Conservation (phyloP, 2,113 vertebrate species). For the Uria lomvia region DNA sequence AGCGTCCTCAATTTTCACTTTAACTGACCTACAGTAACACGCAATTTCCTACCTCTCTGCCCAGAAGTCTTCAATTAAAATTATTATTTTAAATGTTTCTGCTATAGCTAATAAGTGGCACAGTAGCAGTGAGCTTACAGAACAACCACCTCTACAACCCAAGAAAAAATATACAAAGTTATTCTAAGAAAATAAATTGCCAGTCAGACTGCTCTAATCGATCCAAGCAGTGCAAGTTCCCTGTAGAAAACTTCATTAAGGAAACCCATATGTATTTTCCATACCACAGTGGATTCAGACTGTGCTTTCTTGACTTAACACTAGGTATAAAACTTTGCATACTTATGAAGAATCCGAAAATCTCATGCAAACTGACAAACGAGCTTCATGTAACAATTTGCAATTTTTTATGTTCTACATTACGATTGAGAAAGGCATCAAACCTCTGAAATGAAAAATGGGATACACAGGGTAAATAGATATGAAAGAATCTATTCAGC, state of each 20-base stretch:
- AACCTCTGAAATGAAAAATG: not conserved
- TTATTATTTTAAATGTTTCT: not conserved
- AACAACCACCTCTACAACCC: not conserved
- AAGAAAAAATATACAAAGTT: not conserved
- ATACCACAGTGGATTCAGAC: not conserved
- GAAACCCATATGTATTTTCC: accelerated
- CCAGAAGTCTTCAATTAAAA: not conserved
- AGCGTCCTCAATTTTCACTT: not conserved
- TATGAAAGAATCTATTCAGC: not conserved
- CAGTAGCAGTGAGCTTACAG: not conserved
- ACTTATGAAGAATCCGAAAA: not conserved
- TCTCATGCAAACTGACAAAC: not conserved
- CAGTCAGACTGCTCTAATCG: not conserved
- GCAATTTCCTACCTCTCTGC: not conserved
- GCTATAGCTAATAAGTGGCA: not conserved
- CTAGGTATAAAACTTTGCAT: not conserved
- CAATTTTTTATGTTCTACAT: not conserved
- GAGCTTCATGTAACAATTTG: not conserved
- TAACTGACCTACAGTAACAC: not conserved
- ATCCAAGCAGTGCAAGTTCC: not conserved
- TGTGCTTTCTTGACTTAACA: not conserved
- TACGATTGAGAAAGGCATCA: not conserved
- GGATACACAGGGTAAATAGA: not conserved
- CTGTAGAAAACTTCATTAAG: not conserved
- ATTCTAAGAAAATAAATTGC: not conserved